Percentiles rank a stretch among this genome's conserved stretches.
phyloP scores from a whole-genome alignment of 2,113 vertebrate species.

The Glaucomys volans region DNA sequence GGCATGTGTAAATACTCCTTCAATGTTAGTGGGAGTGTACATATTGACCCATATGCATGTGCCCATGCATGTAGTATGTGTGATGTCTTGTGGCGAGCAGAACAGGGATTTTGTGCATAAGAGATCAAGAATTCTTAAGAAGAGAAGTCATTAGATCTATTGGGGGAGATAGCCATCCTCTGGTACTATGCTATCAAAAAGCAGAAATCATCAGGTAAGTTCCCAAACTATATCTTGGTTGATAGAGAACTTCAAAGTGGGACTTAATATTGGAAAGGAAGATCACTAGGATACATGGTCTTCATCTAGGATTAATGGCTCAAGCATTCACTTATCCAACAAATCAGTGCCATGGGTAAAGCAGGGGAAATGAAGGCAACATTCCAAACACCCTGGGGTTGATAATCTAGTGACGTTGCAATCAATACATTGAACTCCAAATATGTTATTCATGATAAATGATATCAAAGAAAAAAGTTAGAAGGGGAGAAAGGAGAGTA shows the following conservation, averaged over 20 bases:
- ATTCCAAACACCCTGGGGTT: neutral
- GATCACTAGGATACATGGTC: neutral
- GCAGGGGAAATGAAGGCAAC: neutral
- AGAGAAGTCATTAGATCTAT: neutral
- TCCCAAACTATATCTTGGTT: neutral
- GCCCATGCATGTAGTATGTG: neutral
- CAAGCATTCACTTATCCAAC: neutral
- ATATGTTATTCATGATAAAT: neutral
- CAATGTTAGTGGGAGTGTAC: neutral
- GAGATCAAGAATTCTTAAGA: neutral
- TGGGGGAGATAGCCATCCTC: neutral
- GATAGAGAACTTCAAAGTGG: neutral
- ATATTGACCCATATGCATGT: neutral
- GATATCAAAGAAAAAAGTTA: neutral
- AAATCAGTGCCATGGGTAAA: neutral
- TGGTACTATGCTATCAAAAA: neutral
- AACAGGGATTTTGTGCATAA: neutral
- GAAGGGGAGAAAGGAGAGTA: neutral
- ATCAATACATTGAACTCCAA: neutral
- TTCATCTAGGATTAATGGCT: neutral
- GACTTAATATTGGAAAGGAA: neutral
- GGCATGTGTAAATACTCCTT: neutral
- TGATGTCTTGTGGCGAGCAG: neutral
- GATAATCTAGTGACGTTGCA: neutral
- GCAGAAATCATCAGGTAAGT: neutral